Conservation (phyloP, 2,888 invertebrate species). For the Ernsta delagoae region DNA sequence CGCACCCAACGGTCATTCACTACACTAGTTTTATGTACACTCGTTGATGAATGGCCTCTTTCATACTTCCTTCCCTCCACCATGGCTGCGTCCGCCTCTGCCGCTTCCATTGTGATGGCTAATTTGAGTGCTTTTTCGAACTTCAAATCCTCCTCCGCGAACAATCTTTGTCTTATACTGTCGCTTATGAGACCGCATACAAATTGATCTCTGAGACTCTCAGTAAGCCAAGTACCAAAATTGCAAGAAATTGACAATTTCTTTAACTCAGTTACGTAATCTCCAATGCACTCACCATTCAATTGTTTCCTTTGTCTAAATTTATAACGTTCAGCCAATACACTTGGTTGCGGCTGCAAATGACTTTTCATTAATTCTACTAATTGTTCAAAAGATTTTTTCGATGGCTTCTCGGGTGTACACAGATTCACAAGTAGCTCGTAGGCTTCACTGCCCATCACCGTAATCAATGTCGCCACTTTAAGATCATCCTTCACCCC, state of each 20-base stretch:
- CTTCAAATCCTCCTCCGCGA: slow-evolving; percentile 33
- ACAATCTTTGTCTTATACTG: slow-evolving; percentile 32
- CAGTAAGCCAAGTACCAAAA: slow-evolving; percentile 38
- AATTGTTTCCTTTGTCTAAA: slow-evolving; percentile 39
- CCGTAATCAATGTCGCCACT: not conserved
- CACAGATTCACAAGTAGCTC: slow-evolving; percentile 41
- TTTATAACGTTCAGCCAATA: slow-evolving; percentile 41
- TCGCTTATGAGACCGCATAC: slow-evolving; percentile 29
- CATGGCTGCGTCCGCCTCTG: slow-evolving; percentile 34
- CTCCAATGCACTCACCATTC: slow-evolving; percentile 11
- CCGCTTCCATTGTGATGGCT: slow-evolving; percentile 38
- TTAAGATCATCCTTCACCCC: no score
- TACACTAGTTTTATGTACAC: no score
- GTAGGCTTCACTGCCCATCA: slow-evolving; percentile 34
- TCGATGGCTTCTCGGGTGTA: slow-evolving; percentile 40
- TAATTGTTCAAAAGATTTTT: slow-evolving; percentile 23
- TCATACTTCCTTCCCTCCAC: slow-evolving; percentile 34
- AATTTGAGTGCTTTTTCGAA: slow-evolving; percentile 26
- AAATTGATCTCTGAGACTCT: slow-evolving; percentile 45
- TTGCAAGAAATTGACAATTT: slow-evolving; percentile 38
- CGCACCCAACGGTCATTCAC: no score
- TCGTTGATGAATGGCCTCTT: no score
- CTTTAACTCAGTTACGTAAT: slow-evolving; percentile 40
- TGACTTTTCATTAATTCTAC: slow-evolving; percentile 37
- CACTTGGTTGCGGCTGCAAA: slow-evolving; percentile 40